These are phyloP conservation scores for Eurystomus glaucurus DNA, from an alignment of 2,797 vertebrate species.

Conservation along the genomic window DNA sequence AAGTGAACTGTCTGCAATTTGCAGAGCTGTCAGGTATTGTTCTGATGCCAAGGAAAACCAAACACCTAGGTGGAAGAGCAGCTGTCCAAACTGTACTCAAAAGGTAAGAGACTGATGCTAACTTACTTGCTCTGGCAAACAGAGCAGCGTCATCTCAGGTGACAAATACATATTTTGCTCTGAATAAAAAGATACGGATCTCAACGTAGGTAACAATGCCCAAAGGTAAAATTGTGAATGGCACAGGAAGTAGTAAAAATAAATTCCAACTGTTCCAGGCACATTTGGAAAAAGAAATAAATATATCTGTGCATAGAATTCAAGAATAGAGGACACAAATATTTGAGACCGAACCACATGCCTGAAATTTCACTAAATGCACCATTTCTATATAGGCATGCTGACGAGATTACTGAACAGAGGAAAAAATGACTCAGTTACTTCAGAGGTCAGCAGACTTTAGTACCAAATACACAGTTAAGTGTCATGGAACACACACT, in stretches of 20 bases:
- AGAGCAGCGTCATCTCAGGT: neutral
- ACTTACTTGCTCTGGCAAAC: neutral
- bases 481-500: neutral
- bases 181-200: neutral
- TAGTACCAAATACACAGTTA: neutral
- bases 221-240: neutral
- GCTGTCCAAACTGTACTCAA: neutral
- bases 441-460: neutral
- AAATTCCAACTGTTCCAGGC: neutral
- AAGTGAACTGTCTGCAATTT: neutral
- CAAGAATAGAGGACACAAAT: neutral
- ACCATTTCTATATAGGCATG: neutral
- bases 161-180: neutral
- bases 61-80: neutral
- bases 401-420: neutral
- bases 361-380: neutral
- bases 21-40: neutral
- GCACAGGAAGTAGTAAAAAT: neutral
- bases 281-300: neutral
- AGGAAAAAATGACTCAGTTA: neutral
- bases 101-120: neutral
- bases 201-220: neutral
- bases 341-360: neutral
- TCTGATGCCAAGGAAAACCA: neutral
- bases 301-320: neutral